These are phyloP conservation scores for Scaptomyza tumidula DNA, from an alignment of 2,888 invertebrate genomes.

Conservation along the genomic window DNA sequence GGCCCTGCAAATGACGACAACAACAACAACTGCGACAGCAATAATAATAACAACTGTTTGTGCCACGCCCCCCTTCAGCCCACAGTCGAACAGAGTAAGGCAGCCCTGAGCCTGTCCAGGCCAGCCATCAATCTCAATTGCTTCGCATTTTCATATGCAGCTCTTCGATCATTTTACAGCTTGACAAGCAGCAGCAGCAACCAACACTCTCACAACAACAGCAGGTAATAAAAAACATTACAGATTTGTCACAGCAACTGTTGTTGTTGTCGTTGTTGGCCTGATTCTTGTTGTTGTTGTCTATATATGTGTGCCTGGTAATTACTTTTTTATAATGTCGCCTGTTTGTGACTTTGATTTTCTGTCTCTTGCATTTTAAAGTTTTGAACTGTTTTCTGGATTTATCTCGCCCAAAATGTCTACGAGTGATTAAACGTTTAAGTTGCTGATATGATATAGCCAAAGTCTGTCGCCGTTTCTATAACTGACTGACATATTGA, in stretches of 20 bases:
- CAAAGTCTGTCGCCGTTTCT: constrained; percentile 49
- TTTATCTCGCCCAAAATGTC: constrained; percentile 72
- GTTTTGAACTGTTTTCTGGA: constrained; percentile 30
- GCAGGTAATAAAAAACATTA: constrained; percentile 68
- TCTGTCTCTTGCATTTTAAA: constrained; percentile 14
- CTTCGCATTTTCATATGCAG: constrained; percentile 79
- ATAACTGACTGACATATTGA: constrained; percentile 53
- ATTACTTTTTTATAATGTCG: constrained; percentile 71
- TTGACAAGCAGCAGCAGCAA: constrained; percentile 65
- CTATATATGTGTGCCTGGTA: constrained; percentile 67
- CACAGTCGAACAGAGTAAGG: constrained; percentile 32
- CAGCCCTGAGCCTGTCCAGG: constrained; percentile 60
- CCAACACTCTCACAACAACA: constrained; percentile 29
- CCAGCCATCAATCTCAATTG: constrained; percentile 79
- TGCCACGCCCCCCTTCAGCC: constrained; percentile 65
- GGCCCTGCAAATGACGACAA: constrained; percentile 68
- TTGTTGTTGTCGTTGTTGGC: constrained; percentile 48
- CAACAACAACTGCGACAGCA: constrained; percentile 17
- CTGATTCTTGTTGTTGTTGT: constrained; percentile 63
- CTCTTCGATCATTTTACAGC: constrained; percentile 76
- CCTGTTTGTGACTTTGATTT: constrained; percentile 18
- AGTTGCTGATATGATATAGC: constrained; percentile 71
- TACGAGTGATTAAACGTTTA: constrained; percentile 78
- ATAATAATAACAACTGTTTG: constrained; percentile 43
- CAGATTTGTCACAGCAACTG: constrained; percentile 77